Conservation (phyloP, 2,888 invertebrate genomes). For the Tupiocoris notatus region DNA sequence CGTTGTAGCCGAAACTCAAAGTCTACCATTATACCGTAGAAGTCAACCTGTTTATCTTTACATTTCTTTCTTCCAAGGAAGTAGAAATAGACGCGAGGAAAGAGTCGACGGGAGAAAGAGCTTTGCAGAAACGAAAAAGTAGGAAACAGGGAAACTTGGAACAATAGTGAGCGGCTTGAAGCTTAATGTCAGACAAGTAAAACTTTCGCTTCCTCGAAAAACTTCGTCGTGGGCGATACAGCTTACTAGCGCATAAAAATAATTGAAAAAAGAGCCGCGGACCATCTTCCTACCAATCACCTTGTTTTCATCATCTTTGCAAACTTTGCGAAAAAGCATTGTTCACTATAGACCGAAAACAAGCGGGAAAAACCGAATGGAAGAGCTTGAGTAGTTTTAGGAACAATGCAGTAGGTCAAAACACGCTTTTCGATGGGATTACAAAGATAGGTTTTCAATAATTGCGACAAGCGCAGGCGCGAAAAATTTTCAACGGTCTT, state of each 20-base stretch:
- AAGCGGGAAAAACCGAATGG: not conserved
- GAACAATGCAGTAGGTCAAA: too few species aligned
- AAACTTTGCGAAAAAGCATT: not conserved
- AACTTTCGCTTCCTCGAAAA: not conserved
- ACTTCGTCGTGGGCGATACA: not conserved
- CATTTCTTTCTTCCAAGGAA: constrained; percentile 3
- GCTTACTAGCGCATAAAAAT: not conserved
- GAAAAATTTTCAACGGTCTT: too few species aligned
- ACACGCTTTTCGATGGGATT: too few species aligned
- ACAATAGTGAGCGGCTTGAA: constrained; percentile 28
- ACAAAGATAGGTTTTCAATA: too few species aligned
- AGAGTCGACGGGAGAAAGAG: not conserved
- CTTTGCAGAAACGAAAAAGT: constrained; percentile 1
- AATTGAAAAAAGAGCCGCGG: not conserved
- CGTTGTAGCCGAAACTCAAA: constrained; percentile 30
- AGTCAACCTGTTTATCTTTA: constrained; percentile 40
- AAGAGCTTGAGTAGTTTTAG: too few species aligned
- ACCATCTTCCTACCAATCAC: not conserved
- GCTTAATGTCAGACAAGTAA: constrained; percentile 31
- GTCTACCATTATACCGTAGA: constrained; percentile 32
- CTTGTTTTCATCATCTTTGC: not conserved
- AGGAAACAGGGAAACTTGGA: constrained; percentile 15
- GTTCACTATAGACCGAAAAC: not conserved
- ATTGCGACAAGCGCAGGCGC: too few species aligned
- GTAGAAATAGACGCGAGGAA: not conserved